Evolutionary conservation across 2,888 invertebrate genomes (phyloP).

Genomic region (Eutolmus rufibarbis): DNA sequence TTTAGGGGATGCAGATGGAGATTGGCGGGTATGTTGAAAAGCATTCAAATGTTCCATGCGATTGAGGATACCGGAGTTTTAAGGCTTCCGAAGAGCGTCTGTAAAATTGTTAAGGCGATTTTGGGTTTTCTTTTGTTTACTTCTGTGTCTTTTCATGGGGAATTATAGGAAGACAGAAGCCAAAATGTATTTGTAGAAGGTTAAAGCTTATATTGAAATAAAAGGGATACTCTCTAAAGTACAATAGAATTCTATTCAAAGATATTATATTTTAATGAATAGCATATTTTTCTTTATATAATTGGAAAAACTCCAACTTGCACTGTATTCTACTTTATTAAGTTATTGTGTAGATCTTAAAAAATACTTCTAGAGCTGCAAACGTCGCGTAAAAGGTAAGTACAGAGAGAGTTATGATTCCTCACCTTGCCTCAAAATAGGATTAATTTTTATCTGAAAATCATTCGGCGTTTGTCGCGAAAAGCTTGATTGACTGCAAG

Average conservation of each 20-base stretch:
- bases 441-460: not conserved
- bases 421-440: not conserved
- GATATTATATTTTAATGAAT: not conserved
- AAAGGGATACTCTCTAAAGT: not conserved
- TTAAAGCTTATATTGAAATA: not conserved
- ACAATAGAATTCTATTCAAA: not conserved
- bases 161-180: not conserved
- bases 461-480: not conserved
- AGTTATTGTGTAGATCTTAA: not conserved
- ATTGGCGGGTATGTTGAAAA: not conserved
- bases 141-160: not conserved
- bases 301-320: not conserved
- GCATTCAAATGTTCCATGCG: not conserved
- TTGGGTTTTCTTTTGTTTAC: not conserved
- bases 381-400: constrained; percentile 23
- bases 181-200: not conserved
- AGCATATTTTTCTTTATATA: not conserved
- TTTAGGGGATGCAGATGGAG: not conserved
- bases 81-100: not conserved
- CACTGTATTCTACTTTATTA: not conserved
- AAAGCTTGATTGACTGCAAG: constrained; percentile 16
- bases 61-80: not conserved
- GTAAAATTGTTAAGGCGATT: not conserved
- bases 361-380: not conserved
- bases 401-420: constrained; percentile 26